These are phyloP conservation scores for Lamprologus tigripictilis DNA, from an alignment of 2,113 vertebrate species.

Conservation along the genomic window DNA sequence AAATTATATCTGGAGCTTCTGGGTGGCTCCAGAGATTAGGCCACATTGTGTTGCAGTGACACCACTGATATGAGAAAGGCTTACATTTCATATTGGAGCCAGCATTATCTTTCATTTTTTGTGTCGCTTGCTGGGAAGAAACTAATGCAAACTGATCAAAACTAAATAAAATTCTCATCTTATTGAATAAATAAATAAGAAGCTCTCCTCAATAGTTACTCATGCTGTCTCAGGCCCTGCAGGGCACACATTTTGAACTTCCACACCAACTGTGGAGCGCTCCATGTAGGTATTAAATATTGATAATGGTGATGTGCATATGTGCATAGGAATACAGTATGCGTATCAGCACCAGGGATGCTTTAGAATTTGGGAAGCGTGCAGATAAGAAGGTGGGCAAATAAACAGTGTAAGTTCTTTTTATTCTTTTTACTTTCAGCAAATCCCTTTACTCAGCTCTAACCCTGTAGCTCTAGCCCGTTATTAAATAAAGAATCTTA, in stretches of 20 bases:
- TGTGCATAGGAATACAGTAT: constrained; percentile 25
- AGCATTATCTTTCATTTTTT: not conserved
- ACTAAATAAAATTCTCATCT: not conserved
- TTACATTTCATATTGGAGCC: constrained; percentile 9
- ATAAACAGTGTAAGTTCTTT: constrained; percentile 12
- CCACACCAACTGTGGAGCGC: constrained; percentile 17
- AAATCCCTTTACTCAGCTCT: not conserved
- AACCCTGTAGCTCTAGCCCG: not conserved
- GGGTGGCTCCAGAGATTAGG: not conserved
- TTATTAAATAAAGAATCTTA: not conserved
- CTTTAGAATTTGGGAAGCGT: not conserved
- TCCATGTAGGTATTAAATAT: constrained; percentile 52
- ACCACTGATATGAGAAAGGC: constrained; percentile 10
- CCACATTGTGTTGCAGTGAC: not conserved
- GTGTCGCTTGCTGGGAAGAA: not conserved
- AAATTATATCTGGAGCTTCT: constrained; percentile 1
- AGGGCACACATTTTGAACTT: constrained; percentile 4
- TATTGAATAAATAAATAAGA: constrained; percentile 25
- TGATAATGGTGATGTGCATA: constrained; percentile 33
- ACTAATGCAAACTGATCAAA: constrained; percentile 14
- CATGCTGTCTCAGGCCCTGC: not conserved
- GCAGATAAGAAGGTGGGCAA: constrained; percentile 7
- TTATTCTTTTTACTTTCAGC: not conserved
- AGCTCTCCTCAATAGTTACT: not conserved
- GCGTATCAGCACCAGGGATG: not conserved